Conservation (phyloP, 2,113 vertebrate genomes). For the Phocoena sinus region DNA sequence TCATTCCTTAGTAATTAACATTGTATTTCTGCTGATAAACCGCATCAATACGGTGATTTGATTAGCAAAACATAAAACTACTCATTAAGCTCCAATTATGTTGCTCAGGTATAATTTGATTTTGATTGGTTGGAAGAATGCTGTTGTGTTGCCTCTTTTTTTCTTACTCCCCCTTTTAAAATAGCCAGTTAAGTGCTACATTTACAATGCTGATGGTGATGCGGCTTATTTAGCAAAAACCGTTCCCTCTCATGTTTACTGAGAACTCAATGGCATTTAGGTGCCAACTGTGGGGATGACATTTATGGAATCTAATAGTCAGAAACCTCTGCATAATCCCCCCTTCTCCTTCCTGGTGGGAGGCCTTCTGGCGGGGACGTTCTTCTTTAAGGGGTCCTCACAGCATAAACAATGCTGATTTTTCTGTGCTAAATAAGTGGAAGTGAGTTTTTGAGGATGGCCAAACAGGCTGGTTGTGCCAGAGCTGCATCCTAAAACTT, state of each 20-base stretch:
- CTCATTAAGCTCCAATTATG: slow-evolving; percentile 76
- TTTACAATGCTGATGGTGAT: background rate
- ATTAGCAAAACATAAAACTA: slow-evolving; percentile 76
- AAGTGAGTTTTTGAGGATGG: background rate
- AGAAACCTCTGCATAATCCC: background rate
- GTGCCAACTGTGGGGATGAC: slow-evolving; percentile 29
- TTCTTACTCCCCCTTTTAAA: background rate
- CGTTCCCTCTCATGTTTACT: background rate
- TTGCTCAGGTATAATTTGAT: slow-evolving; percentile 76
- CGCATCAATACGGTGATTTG: slow-evolving; percentile 73
- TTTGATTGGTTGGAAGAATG: slow-evolving; percentile 74
- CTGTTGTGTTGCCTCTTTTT: slow-evolving; percentile 34
- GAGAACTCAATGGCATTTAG: slow-evolving; percentile 40
- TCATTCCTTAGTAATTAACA: slow-evolving; percentile 71
- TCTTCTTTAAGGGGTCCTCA: slow-evolving; percentile 19
- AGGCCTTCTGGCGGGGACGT: slow-evolving; percentile 29
- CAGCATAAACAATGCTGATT: background rate
- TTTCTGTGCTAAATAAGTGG: background rate
- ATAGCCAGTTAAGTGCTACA: background rate
- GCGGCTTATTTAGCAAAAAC: slow-evolving; percentile 45
- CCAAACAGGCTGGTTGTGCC: fast-evolving
- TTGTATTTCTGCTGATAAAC: slow-evolving; percentile 75
- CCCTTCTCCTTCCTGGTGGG: slow-evolving; percentile 25
- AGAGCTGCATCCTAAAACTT: background rate
- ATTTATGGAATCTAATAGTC: slow-evolving; percentile 48